Percentiles rank a stretch among this genome's conserved stretches.
These are phyloP conservation scores for Panagrolaimus sp. DNA, from an alignment of 1,140 invertebrate species.

Conservation along the genomic window DNA sequence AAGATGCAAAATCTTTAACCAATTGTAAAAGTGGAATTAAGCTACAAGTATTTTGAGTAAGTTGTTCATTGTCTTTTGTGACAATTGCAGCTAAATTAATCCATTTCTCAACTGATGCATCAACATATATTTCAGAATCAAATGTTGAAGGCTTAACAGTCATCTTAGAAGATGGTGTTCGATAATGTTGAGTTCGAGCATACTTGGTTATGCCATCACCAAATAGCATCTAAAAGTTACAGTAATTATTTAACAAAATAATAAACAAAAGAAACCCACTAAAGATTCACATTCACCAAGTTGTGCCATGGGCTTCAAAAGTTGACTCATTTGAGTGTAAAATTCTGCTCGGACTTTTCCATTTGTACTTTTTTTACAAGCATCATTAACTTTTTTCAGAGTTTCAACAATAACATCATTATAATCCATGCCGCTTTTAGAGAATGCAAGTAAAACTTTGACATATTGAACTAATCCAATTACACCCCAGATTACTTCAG, in stretches of 20 bases:
- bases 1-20: background rate
- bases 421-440: background rate
- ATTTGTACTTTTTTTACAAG: background rate
- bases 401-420: background rate
- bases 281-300: background rate
- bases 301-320: background rate
- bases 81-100: background rate
- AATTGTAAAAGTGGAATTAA: background rate
- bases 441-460: background rate
- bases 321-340: background rate
- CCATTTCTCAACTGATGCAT: background rate
- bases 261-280: background rate
- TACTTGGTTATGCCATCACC: background rate
- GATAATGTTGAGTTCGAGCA: background rate
- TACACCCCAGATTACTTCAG: background rate
- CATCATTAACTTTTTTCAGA: background rate
- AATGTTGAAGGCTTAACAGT: background rate
- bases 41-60: background rate
- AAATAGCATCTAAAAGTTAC: background rate
- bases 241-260: background rate
- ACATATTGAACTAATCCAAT: conserved; percentile 6
- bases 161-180: background rate
- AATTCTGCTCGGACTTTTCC: background rate
- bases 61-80: background rate
- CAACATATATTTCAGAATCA: background rate